Evolutionary conservation across 2,113 vertebrate genomes (phyloP).

Genomic region (Rostratula benghalensis): DNA sequence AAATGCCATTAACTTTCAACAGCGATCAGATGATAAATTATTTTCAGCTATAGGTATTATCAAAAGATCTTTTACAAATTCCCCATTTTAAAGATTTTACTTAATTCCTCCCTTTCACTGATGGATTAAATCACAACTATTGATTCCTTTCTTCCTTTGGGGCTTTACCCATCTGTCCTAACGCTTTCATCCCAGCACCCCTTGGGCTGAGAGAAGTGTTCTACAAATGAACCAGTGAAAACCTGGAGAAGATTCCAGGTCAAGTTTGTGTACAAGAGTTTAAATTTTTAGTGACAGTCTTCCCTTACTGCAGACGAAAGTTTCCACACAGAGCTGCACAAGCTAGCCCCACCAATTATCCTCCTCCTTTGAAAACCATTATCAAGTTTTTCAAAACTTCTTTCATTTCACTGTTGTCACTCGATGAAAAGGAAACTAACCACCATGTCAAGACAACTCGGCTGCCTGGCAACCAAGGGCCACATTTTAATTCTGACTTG

Average conservation of each 20-base stretch:
- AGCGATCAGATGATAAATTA: slow-evolving; percentile 58
- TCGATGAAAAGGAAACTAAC: slow-evolving; percentile 99
- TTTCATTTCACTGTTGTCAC: slow-evolving; percentile 99
- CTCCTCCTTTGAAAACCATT: slow-evolving; percentile 96
- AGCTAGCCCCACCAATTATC: slow-evolving; percentile 96
- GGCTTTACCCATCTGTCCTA: slow-evolving; percentile 84
- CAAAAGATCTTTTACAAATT: slow-evolving; percentile 78
- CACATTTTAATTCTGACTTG: slow-evolving; percentile 99
- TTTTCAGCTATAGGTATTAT: slow-evolving; percentile 59
- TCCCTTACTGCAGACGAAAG: slow-evolving; percentile 85
- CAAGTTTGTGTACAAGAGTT: slow-evolving; percentile 99
- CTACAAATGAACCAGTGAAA: slow-evolving; percentile 85
- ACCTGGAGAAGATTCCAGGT: slow-evolving; percentile 88
- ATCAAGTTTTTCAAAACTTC: slow-evolving; percentile 99
- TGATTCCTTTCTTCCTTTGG: slow-evolving; percentile 80
- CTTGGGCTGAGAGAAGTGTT: slow-evolving; percentile 82
- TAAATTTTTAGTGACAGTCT: slow-evolving; percentile 93
- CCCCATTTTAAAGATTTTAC: slow-evolving; percentile 79
- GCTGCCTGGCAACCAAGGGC: slow-evolving; percentile 97
- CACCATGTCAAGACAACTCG: slow-evolving; percentile 99
- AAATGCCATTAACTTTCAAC: slow-evolving; percentile 24
- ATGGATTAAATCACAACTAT: slow-evolving; percentile 85
- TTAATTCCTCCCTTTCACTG: slow-evolving; percentile 82
- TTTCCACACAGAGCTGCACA: slow-evolving; percentile 96
- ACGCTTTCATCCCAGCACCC: slow-evolving; percentile 78